Evolutionary conservation across 2,888 invertebrate genomes (phyloP), one percentile per base, ranked within the genome.

Genomic region (Eustalomyia histrio): DNA sequence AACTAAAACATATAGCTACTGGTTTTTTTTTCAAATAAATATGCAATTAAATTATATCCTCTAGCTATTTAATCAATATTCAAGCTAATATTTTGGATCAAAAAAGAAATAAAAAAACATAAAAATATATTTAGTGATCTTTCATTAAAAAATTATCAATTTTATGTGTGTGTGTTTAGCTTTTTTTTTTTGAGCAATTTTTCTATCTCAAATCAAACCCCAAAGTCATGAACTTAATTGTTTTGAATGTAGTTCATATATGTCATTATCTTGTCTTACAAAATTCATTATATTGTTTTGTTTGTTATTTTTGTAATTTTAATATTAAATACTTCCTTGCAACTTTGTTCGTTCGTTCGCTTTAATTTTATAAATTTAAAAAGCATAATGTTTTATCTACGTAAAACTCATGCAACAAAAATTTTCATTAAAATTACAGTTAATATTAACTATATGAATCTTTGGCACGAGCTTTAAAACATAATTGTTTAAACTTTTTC

Each of bases 401-500:
- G 39, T 43, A 14, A 68, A 52, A 43, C 50, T 35, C 79, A 75
- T 79, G 69, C 68, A 64, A 69, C 53, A 68, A n/a, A n/a, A n/a
- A 21, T 74, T 69, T 68, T 16, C 63, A 64, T 52, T 53, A 3
- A 47, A 64, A 29, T 50, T 65, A 60, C 6, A 39, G 17, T 21
- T 53, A 8, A 60, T 53, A 60, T 18, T 29, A 67, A 61, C 60
- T 39, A n/a, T 68, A 35, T 55, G 16, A 14, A 65, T 71, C 21
- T 60, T 39, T 61, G 61, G 61, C 79, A 75, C 75, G 67, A 75
- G 74, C 65, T 71, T 21, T 55, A 17, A 3, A 52, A 29, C 39
- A 71, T 76, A 76, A 76, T 65, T 71, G 53, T 5, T 73, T 73
- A 43, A 57, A 61, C n/a, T 39, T 69, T 47, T 18, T n/a, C n/a